Conservation (phyloP, 2,888 invertebrate genomes). For the Geotrupes spiniger region DNA sequence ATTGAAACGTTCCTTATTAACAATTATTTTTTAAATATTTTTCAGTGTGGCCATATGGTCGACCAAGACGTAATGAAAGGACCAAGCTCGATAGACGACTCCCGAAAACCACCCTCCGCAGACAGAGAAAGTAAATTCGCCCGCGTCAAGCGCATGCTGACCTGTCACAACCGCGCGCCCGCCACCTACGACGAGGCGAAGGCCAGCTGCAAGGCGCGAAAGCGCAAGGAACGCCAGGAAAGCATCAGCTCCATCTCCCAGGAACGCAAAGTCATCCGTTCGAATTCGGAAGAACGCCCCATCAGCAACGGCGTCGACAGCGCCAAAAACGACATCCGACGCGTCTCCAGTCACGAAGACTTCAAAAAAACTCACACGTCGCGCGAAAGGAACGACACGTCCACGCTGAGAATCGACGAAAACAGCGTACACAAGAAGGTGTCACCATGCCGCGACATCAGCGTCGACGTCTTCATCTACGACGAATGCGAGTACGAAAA, state of each 20-base stretch:
- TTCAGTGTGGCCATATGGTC: slow-evolving; percentile 40
- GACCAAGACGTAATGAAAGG: slow-evolving; percentile 41
- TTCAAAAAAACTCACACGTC: slow-evolving; percentile 47
- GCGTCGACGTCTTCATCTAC: slow-evolving; percentile 44
- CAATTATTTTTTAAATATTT: slow-evolving; percentile 1
- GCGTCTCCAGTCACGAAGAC: slow-evolving; percentile 65
- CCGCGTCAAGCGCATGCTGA: slow-evolving; percentile 39
- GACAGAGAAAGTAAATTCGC: slow-evolving; percentile 38
- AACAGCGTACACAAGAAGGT: slow-evolving; percentile 38
- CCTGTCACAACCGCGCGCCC: slow-evolving; percentile 29
- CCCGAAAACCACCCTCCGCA: slow-evolving; percentile 26
- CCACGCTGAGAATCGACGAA: slow-evolving; percentile 26
- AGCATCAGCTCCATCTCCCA: slow-evolving; percentile 56
- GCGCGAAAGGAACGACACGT: slow-evolving; percentile 33
- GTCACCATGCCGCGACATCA: slow-evolving; percentile 37
- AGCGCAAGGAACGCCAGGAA: slow-evolving; percentile 64
- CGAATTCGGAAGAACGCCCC: slow-evolving; percentile 60
- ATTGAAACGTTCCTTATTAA: too few relatives aligned
- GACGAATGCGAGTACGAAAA: slow-evolving; percentile 63
- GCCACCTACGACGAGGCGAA: slow-evolving; percentile 46
- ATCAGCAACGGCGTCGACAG: slow-evolving; percentile 41
- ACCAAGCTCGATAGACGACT: slow-evolving; percentile 31
- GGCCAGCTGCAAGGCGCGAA: slow-evolving; percentile 51
- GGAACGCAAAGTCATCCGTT: slow-evolving; percentile 61
- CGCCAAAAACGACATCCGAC: slow-evolving; percentile 48